A percentile compares a stretch with the other conserved stretches of the same genome.
Evolutionary conservation across 1,140 invertebrate species (phyloP).

Genomic region (Calycopis cecrops): DNA sequence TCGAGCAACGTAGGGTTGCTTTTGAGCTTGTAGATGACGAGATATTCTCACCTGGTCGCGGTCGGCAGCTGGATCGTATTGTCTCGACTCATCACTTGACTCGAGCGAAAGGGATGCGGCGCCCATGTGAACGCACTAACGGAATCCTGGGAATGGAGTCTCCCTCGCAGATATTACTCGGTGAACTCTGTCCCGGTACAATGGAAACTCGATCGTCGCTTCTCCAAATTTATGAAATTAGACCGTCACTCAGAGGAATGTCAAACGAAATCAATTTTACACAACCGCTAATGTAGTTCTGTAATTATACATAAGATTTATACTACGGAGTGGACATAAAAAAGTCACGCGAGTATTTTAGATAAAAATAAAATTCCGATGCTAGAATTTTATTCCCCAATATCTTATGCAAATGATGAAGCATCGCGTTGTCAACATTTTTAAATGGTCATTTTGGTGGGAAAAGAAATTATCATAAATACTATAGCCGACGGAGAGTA

Average conservation of each 20-base stretch:
- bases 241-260: constrained; percentile 1
- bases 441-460: constrained; percentile 40
- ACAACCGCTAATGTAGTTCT: not conserved
- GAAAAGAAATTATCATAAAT: constrained; percentile 64
- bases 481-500: constrained; percentile 42
- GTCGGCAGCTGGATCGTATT: constrained; percentile 59
- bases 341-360: constrained; percentile 13
- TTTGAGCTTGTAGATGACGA: constrained; percentile 24
- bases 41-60: constrained; percentile 53
- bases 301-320: constrained; percentile 16
- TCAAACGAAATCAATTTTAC: not conserved
- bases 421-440: constrained; percentile 34
- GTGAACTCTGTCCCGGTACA: constrained; percentile 26
- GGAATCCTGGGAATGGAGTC: constrained; percentile 56
- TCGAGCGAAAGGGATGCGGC: constrained; percentile 65
- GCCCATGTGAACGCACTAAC: constrained; percentile 60
- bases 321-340: constrained; percentile 13
- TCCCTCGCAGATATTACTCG: constrained; percentile 39
- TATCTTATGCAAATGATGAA: constrained; percentile 45
- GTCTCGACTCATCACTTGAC: constrained; percentile 66
- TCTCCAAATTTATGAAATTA: constrained; percentile 18
- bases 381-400: constrained; percentile 45
- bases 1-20: constrained; percentile 18
- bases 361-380: constrained; percentile 30
- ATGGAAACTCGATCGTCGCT: constrained; percentile 51